Conservation (phyloP, 2,888 invertebrate species). For the Rutpela maculata region DNA sequence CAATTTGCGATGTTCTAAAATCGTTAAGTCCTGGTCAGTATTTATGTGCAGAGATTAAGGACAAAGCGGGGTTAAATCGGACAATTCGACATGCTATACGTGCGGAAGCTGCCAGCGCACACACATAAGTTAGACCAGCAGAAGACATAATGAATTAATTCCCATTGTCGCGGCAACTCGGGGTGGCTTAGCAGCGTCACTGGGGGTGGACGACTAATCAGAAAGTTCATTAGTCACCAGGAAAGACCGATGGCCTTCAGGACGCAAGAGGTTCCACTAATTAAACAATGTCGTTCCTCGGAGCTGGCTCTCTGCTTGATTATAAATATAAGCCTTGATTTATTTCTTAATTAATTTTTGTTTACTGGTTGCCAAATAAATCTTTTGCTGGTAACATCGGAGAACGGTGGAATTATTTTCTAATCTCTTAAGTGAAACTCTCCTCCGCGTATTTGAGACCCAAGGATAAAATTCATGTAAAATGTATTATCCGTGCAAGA, state of each 20-base stretch:
- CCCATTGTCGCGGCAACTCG: constrained; percentile 68
- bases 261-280: constrained; percentile 70
- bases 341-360: constrained; percentile 44
- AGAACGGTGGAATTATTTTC: neutral
- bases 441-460: neutral
- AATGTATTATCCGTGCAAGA: no score
- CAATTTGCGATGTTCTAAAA: constrained; percentile 29
- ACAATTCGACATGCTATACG: constrained; percentile 45
- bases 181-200: constrained; percentile 48
- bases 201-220: constrained; percentile 67
- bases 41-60: constrained; percentile 36
- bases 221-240: constrained; percentile 74
- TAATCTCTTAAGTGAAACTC: constrained; percentile 10
- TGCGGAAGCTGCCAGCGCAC: constrained; percentile 39
- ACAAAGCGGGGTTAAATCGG: constrained; percentile 42
- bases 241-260: constrained; percentile 72
- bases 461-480: neutral
- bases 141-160: constrained; percentile 71
- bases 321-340: constrained; percentile 43
- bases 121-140: constrained; percentile 40
- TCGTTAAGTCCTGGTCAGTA: constrained; percentile 25
- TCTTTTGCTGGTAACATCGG: constrained; percentile 4
- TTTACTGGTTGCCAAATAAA: constrained; percentile 39
- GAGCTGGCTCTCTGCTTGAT: constrained; percentile 33
- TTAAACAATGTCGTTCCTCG: constrained; percentile 70